Evolutionary conservation across 1,140 invertebrate genomes (phyloP).

Genomic region (Bombus ignitus): DNA sequence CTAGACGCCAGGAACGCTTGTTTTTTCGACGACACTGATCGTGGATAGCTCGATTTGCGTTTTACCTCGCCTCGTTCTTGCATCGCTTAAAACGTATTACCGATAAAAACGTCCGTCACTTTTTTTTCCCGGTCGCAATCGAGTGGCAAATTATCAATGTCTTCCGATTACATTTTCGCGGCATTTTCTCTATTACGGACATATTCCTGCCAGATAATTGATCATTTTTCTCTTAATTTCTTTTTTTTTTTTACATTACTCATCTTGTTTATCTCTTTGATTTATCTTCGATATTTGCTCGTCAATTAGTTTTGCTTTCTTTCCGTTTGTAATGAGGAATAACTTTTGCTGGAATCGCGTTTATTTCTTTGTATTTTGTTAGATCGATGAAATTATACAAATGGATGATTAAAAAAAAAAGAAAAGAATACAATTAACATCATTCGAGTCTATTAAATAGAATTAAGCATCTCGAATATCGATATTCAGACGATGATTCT

Average conservation of each 20-base stretch:
- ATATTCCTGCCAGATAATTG: neutral
- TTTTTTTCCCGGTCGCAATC: neutral
- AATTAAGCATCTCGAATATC: neutral
- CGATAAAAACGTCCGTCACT: neutral
- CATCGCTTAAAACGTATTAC: neutral
- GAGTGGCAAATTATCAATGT: slow-evolving; percentile 13
- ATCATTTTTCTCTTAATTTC: neutral
- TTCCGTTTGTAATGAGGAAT: too few species aligned
- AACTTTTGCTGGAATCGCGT: too few species aligned
- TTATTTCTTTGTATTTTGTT: neutral
- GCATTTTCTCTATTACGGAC: neutral
- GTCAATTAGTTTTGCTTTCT: too few species aligned
- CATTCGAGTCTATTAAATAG: neutral
- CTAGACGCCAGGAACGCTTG: neutral
- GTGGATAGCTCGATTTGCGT: neutral
- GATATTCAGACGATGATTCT: too few species aligned
- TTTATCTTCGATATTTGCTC: neutral
- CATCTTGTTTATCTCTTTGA: neutral
- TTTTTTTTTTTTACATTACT: too few species aligned
- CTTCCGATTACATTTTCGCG: slow-evolving; percentile 9
- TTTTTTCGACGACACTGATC: slow-evolving; percentile 5
- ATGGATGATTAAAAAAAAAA: neutral
- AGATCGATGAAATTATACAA: neutral
- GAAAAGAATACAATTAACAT: neutral
- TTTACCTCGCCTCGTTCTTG: neutral